Base-by-base conservation (phyloP, 35 echinoderm and acorn worm species). In the Lytechinus pictus region DNA sequence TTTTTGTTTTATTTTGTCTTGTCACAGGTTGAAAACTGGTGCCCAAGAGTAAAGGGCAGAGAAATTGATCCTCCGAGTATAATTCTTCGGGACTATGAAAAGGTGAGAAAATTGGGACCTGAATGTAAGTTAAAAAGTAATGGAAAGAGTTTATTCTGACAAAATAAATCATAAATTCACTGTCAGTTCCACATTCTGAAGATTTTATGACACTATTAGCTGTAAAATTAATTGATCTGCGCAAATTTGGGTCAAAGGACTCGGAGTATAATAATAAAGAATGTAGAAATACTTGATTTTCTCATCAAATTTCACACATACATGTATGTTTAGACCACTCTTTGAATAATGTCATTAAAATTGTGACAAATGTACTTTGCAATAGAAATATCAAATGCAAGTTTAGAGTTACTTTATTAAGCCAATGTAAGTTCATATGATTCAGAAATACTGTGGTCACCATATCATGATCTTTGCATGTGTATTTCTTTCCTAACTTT, bases 11-110 rank as follows among this genome's bases (percentile, higher is more conserved):
- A 9, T 88, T 57, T 94, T 55, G 52, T 54, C 29, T 24, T 54
- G n/a, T 61, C 51, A 24, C 92, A 98, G 97, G 96, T 98, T 57
- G 98, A 99, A 71, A 95, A 86, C n/a, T 99, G 98, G 98, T 99
- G 98, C 96, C 98, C 98, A 10, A 94, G 86, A 24, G 94, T 99
- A 55, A 95, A 91, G 79, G 95, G 98, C 91, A 97, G 98, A 96
- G 72, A 86, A 13, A 87, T 96, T 21, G n/a, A 54, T 89, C 33
- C 93, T 24, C 19, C 28, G 1, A 57, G 11, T 12, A 21, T 90
- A 44, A 90, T 33, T 90, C 88, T 90, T 10, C 29, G 52, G 27
- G 88, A 90, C 4, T 90, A 28, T 52, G 88, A 90, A 13, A 90
- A 90, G 88, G 88, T 90, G 52, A 89, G 87, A 89, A 33, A 14